These are phyloP conservation scores for Trichechus manatus DNA, from an alignment of 2,113 vertebrate genomes.

Conservation along the genomic window DNA sequence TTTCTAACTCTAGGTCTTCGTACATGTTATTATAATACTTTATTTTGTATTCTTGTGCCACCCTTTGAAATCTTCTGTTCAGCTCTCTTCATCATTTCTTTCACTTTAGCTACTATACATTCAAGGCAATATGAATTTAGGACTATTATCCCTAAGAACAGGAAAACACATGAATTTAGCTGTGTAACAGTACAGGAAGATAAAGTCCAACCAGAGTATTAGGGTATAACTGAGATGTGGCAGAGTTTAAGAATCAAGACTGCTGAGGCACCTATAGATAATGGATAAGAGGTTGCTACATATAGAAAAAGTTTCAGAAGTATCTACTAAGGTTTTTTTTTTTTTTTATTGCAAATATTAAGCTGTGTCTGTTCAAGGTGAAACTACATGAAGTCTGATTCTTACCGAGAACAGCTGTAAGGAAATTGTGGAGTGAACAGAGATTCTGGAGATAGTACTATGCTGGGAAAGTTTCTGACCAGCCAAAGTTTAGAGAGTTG, in stretches of 20 bases:
- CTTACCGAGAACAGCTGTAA: neutral
- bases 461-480: neutral
- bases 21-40: no score
- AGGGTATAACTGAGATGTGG: neutral
- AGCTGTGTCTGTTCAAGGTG: neutral
- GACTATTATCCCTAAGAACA: neutral
- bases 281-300: neutral
- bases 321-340: neutral
- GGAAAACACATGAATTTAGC: neutral
- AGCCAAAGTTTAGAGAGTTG: neutral
- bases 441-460: neutral
- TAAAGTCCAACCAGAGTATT: neutral
- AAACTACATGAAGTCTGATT: neutral
- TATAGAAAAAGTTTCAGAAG: neutral
- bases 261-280: neutral
- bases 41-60: no score
- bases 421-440: neutral
- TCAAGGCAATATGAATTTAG: neutral
- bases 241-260: neutral
- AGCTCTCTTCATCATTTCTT: no score
- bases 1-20: no score
- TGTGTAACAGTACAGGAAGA: neutral
- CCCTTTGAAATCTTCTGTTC: no score
- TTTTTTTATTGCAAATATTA: neutral
- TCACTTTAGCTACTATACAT: no score